phyloP scores from a whole-genome alignment of 2,797 vertebrate species.

The Sebastes reedi region DNA sequence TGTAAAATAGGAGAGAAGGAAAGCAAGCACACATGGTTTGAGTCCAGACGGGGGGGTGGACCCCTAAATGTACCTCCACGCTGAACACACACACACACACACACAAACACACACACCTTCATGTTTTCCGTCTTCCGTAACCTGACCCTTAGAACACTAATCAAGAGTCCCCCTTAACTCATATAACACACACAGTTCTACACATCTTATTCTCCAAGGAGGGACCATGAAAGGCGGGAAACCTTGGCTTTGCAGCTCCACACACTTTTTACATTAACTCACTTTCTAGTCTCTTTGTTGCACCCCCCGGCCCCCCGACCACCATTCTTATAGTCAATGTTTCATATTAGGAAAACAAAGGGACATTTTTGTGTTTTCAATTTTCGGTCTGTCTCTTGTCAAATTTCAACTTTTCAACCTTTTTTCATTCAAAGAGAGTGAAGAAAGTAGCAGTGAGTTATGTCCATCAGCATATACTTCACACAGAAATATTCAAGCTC shows the following conservation, averaged over 20 bases:
- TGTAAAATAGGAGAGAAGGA: conserved; percentile 34
- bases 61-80: conserved; percentile 59
- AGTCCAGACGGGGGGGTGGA: conserved; percentile 49
- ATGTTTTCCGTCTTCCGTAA: conserved; percentile 65
- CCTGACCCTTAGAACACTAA: conserved; percentile 60
- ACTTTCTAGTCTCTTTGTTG: conserved; percentile 17
- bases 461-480: not conserved
- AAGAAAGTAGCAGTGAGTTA: not conserved
- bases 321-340: conserved; percentile 7
- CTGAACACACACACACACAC: not conserved
- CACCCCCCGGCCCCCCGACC: not conserved
- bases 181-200: conserved; percentile 23
- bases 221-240: conserved; percentile 61
- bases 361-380: not conserved
- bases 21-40: conserved; percentile 73
- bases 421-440: not conserved
- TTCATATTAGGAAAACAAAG: conserved; percentile 44
- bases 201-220: conserved; percentile 42
- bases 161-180: conserved; percentile 51
- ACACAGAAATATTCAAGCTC: not conserved
- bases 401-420: not conserved
- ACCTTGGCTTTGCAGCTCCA: conserved; percentile 37
- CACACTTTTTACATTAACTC: conserved; percentile 73
- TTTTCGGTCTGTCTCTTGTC: not conserved
- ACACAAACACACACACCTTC: not conserved